A percentile compares a stretch with the other conserved stretches of the same genome.
Conservation (phyloP, 2,888 invertebrate genomes). For the Asteroscopus sphinx region DNA sequence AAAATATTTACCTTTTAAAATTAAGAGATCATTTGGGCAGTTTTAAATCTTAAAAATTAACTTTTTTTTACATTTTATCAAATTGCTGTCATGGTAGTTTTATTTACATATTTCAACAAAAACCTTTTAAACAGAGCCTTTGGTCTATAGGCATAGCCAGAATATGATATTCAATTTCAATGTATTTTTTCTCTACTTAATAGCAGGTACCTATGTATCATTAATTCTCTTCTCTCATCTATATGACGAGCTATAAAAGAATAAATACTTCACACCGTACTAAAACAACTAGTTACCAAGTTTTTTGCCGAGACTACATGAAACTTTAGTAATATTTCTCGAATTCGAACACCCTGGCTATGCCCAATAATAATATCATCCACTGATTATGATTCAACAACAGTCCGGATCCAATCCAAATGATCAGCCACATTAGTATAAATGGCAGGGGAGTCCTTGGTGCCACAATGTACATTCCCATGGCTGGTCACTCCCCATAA, state of each 20-base stretch:
- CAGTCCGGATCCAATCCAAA: constrained; percentile 64
- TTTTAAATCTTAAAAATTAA: constrained; percentile 15
- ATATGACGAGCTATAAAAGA: too few species aligned
- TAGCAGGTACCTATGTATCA: too few species aligned
- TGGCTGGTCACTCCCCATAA: constrained; percentile 68
- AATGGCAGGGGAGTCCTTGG: constrained; percentile 65
- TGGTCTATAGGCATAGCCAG: too few species aligned
- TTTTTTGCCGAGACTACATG: too few species aligned
- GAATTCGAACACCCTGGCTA: too few species aligned
- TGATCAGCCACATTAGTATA: constrained; percentile 67
- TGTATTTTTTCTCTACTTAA: too few species aligned
- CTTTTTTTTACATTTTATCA: constrained; percentile 28
- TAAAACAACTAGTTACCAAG: too few species aligned
- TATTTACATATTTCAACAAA: constrained; percentile 20
- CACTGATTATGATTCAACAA: constrained; percentile 27
- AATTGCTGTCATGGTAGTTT: constrained; percentile 15
- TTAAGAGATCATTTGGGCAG: constrained; percentile 42
- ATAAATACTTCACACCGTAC: too few species aligned
- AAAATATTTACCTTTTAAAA: constrained; percentile 24
- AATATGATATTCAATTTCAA: too few species aligned
- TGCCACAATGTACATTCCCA: constrained; percentile 65
- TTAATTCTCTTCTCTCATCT: too few species aligned
- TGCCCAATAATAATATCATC: constrained; percentile 3
- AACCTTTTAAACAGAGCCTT: constrained; percentile 14
- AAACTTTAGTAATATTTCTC: too few species aligned